A percentile compares a stretch with the other conserved stretches of the same genome.
Evolutionary conservation across 2,888 invertebrate genomes (phyloP).

Genomic region (Mesopsocus fuscifrons): DNA sequence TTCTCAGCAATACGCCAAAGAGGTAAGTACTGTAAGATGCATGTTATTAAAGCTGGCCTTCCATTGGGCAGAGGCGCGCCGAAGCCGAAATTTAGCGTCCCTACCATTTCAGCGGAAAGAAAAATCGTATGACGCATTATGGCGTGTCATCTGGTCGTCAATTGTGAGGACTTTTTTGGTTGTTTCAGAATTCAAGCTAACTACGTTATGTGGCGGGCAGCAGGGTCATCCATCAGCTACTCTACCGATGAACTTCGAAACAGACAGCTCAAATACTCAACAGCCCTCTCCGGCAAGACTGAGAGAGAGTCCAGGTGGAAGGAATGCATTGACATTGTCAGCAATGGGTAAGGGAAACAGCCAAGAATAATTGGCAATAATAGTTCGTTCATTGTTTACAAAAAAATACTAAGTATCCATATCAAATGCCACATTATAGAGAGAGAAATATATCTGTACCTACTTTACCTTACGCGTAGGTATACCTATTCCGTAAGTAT

Average conservation of each 20-base stretch:
- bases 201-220: conserved; percentile 84
- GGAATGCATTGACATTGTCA: conserved; percentile 67
- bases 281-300: conserved; percentile 62
- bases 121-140: too few species aligned
- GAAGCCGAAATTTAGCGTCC: too few species aligned
- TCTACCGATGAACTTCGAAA: conserved; percentile 58
- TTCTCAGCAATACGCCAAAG: conserved; percentile 36
- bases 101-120: too few species aligned
- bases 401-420: conserved; percentile 7
- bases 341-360: conserved; percentile 54
- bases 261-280: conserved; percentile 61
- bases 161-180: too few species aligned
- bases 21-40: conserved; percentile 23
- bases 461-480: conserved; percentile 12
- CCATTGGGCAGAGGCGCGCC: too few species aligned
- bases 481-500: too few species aligned
- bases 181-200: conserved; percentile 51
- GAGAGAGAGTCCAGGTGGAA: conserved; percentile 81
- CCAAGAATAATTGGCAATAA: too few species aligned
- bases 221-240: conserved; percentile 61
- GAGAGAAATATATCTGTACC: conserved; percentile 13
- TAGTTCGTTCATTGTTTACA: too few species aligned
- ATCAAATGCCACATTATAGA: too few species aligned
- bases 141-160: too few species aligned
- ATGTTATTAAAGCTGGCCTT: too few species aligned